Evolutionary conservation across 1,140 invertebrate genomes (phyloP), one percentile per base, ranked within the genome.

Genomic region (Aphidius gifuensis): DNA sequence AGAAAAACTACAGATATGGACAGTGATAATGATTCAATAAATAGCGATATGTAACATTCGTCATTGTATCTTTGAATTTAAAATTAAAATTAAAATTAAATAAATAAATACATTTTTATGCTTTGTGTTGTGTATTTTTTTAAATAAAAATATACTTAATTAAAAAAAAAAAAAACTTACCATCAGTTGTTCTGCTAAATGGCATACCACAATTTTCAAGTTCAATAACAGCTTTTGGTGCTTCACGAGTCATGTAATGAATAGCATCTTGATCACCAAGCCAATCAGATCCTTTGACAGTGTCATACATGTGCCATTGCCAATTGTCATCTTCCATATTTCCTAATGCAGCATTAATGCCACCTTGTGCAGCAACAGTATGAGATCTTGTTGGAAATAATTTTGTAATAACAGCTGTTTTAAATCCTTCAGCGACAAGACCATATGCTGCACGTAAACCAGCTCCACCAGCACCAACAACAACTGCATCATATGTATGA

Each of bases 211-310:
- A 98, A 82, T 99, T 98, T 83, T 99, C 97, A 54, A 99, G 83
- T 82, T 99, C 97, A 75, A 96, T 91, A 9, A 99, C 95, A 68
- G 96, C 94, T 71, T 93, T 90, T 0, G 97, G 96, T 2, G 97
- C 97, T 80, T 99, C 96, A 71, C 90, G 86, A 5, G 96, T 97
- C 94, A 99, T 97, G 78, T 98, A 99, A 80, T 99, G 95, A 72
- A 99, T 98, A 40, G 97, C 96, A 84, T 99, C 94, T 82, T 96
- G 93, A 80, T 99, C 97, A 68, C 97, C 97, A 6, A 99, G 85
- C 97, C 97, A 99, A 86, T 99, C 97, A 49, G 95, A 98, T 21
- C 97, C 97, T 79, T 99, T 99, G 8, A 99, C 94, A 6, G 97
- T 99, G 76, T 92, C 96, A 79, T 97, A 96, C 89, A 98, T 97